Evolutionary conservation across 2,113 vertebrate species (phyloP), one percentile per base, ranked within the genome.

Genomic region (Brachyhypopomus gauderio): DNA sequence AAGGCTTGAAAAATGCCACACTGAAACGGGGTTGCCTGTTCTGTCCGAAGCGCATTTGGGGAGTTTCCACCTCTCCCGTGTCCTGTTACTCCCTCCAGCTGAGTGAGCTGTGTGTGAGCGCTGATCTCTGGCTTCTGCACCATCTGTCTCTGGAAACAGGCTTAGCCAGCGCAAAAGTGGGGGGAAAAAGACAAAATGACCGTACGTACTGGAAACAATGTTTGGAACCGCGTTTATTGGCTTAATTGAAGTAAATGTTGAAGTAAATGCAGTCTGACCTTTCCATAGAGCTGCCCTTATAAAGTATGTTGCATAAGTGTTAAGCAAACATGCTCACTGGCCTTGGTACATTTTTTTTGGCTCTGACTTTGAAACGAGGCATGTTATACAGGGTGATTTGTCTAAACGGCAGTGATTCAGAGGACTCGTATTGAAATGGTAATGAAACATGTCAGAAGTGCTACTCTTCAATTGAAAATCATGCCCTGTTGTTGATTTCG

Each of bases 1-100:
- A 71, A 59, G 34, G 45, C 25, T 56, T 60, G 80, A n/a, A 52
- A 71, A 41, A 72, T 75, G 75, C 81, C 78, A 63, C 48, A 17
- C 60, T 70, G 64, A 69, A 74, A 38, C 41, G 38, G 27, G 34
- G 14, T 84, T 63, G 45, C 22, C 38, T 62, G 76, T 79, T 67
- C n/a, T 79, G 56, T 71, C 17, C 17, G 34, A 55, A 79, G 25
- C 38, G 14, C 62, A 72, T 75, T 75, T 63, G 27, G 41, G 71
- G 25, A 73, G 60, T 64, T 70, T 81, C 56, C 72, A 66, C 38
- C 79, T 48, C 62, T 23, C 19, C 27, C 69, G 67, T 81, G 69
- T 56, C 83, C 73, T 38, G 8, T 58, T 38, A 36, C 67, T 45
- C 17, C 20, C 14, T 64, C 27, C 7, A 45, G 67, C 30, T 67